Percentiles rank a stretch among this genome's conserved stretches.
phyloP scores from a whole-genome alignment of 2,888 invertebrate genomes.

The Keiferia lycopersicella region DNA sequence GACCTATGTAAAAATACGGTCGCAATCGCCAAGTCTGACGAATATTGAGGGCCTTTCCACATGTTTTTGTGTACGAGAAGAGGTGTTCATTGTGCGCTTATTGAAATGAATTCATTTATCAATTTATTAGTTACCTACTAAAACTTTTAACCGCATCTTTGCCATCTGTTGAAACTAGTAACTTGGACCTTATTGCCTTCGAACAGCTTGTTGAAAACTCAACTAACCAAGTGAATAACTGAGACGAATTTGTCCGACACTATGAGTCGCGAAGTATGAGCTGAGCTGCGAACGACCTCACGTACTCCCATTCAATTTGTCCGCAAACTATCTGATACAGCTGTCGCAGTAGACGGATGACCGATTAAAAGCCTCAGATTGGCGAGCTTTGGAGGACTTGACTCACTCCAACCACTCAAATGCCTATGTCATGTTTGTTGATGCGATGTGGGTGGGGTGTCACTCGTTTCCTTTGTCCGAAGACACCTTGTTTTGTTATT shows the following conservation, averaged over 20 bases:
- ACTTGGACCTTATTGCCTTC: too few species aligned
- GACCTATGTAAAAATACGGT: too few species aligned
- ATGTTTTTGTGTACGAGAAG: too few species aligned
- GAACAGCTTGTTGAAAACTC: too few species aligned
- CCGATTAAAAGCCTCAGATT: constrained; percentile 43
- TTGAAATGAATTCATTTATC: too few species aligned
- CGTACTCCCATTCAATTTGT: constrained; percentile 17
- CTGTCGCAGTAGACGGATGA: constrained; percentile 39
- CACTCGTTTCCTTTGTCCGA: not conserved
- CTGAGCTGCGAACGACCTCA: not conserved
- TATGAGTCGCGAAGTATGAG: constrained; percentile 1
- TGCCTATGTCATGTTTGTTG: constrained; percentile 21
- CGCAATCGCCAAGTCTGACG: too few species aligned
- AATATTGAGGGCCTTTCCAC: too few species aligned
- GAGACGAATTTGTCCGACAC: not conserved
- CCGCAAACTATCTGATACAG: constrained; percentile 40
- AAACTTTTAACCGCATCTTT: too few species aligned
- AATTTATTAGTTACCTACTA: too few species aligned
- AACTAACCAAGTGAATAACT: too few species aligned
- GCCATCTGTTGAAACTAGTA: too few species aligned
- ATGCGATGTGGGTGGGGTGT: constrained; percentile 1
- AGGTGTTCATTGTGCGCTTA: too few species aligned
- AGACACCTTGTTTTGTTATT: not conserved
- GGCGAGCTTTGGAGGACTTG: constrained; percentile 25
- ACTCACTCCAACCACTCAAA: not conserved